Conservation (phyloP, 2,113 vertebrate species). For the Hydropotes inermis region DNA sequence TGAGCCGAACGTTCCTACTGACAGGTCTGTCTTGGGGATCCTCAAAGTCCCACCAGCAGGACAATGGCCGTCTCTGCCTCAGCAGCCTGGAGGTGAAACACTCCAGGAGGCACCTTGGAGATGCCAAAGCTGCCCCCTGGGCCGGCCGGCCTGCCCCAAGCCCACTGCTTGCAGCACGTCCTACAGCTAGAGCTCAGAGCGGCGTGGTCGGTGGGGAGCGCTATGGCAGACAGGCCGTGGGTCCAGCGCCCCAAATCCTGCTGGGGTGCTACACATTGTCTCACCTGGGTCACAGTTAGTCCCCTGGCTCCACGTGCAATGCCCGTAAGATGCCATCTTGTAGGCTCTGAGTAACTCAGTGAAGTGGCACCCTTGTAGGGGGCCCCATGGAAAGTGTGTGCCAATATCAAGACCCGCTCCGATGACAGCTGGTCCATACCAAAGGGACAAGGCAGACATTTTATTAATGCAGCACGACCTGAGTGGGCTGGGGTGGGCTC, state of each 20-base stretch:
- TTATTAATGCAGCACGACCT: fast-evolving
- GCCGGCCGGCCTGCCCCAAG: fast-evolving
- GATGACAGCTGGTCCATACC: not conserved
- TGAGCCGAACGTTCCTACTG: fast-evolving
- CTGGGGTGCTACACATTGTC: fast-evolving
- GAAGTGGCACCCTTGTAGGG: fast-evolving
- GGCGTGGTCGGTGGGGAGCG: fast-evolving
- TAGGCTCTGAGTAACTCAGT: not conserved
- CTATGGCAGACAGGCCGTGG: fast-evolving
- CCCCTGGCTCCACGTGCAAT: not conserved
- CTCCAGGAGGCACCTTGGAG: not conserved
- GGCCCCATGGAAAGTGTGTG: not conserved
- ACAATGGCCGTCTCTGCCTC: fast-evolving
- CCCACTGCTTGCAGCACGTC: fast-evolving
- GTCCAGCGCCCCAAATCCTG: not conserved
- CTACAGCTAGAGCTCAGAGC: not conserved
- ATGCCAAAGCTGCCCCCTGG: not conserved
- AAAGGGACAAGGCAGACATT: not conserved
- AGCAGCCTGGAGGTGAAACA: no score
- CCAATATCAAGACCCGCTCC: no score
- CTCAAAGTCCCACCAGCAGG: no score
- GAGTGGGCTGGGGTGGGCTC: fast-evolving
- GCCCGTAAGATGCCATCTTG: no score
- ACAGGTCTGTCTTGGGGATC: fast-evolving
- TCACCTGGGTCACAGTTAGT: not conserved